Evolutionary conservation across 2,888 invertebrate genomes (phyloP), one percentile per base, ranked within the genome.

Genomic region (Exocentrus adspersus): DNA sequence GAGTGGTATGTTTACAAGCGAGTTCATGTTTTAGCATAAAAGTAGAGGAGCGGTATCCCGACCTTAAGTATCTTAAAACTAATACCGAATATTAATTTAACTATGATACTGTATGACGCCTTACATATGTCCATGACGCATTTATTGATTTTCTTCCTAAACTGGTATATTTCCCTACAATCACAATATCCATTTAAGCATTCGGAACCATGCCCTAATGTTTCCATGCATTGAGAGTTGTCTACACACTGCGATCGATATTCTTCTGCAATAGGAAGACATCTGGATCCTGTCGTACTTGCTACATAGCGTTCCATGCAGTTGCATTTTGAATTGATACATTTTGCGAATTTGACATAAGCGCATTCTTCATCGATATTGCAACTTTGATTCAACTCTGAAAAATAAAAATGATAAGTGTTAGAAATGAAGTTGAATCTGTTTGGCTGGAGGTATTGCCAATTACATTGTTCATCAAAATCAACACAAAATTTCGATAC

Each of bases 341-440:
- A 80, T 46, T 52, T 57, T 9, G 75, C 69, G 48, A 67, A 74
- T 5, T 68, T 41, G 0, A 69, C 70, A 14, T 59, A 30, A 2
- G 68, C 69, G 67, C 80, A 80, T 63, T 80, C 78, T 46, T 66
- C 72, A 21, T 68, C 50, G 0, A 28, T 45, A 5, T 62, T 20
- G 58, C 80, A 80, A 10, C 37, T 7, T 52, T 71, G 69, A n/a
- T 77, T 79, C 10, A 80, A 65, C 28, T 54, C 80, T 80, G 41
- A 63, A 77, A 70, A 19, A 19, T n/a, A 51, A 32, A 20, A 14
- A n/a, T n/a, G n/a, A n/a, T n/a, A n/a, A n/a, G n/a, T n/a, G n/a
- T n/a, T n/a, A n/a, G n/a, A n/a, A n/a, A n/a, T n/a, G n/a, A n/a
- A n/a, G n/a, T n/a, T n/a, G n/a, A n/a, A n/a, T n/a, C n/a, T n/a